Base-by-base conservation (phyloP, 1,140 invertebrate species). In the Drosophila parvula region DNA sequence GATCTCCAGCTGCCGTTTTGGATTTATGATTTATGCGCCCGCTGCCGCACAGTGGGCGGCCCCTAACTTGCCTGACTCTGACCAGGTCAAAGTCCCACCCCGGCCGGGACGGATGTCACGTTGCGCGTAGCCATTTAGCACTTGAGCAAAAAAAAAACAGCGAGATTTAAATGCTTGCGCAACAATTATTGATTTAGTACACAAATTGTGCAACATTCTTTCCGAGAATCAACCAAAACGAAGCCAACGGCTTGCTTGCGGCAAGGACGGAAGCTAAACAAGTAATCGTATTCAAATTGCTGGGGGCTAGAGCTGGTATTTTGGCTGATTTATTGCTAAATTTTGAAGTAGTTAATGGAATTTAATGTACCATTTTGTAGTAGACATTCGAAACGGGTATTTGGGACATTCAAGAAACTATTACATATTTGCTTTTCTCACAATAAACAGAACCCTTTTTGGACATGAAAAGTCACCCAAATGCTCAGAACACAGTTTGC, bases 11-110 rank as follows among this genome's bases (percentile, higher is more conserved):
- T 78, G 75, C 63, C 59, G 74, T 78, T 78, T 78, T 48, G 50
- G 74, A 86, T 86, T 86, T 86, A 86, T 86, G 82, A 86, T 86
- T 86, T 86, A 86, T 88, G 81, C 61, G 38, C 61, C 56, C 61
- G 61, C 50, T 65, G 68, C 60, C 53, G 65, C 81, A 65, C 82
- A 79, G 83, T 86, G 68, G 83, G 82, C 79, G 82, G 60, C 56
- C 70, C 40, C 32, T 34, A 27, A 50, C 14, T 34, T 30, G 27
- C 30, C 43, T 55, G 77, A 45, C 48, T 84, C 61, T 86, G 82
- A 86, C 82, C 82, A 63, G 82, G 80, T 77, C 80, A 83, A 71
- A 82, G 47, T 62, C 45, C 5, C 16, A 14, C 12, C 32, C 30
- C 11, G 30, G 6, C 9, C 45, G 27, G 56, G 71, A 57, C 47